Percentiles rank a stretch among this genome's conserved stretches.
Conservation (phyloP, 64 coral and sea anemone species). For the Montipora foliosa region DNA sequence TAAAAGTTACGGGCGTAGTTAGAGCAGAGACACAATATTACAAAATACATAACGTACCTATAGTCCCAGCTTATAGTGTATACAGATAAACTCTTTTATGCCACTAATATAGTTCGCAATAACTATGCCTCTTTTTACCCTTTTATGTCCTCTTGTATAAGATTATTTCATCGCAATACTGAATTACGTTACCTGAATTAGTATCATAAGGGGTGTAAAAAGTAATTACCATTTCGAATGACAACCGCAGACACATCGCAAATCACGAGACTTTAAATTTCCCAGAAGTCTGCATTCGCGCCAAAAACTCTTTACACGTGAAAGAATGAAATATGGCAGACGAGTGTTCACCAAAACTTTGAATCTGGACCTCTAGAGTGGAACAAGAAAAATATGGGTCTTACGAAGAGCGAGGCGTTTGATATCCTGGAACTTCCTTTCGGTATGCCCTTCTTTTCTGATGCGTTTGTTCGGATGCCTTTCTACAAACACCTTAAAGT, state of each 20-base stretch:
- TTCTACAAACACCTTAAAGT: background rate
- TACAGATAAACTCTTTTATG: too few relatives aligned
- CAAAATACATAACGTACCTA: too few relatives aligned
- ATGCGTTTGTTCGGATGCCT: background rate
- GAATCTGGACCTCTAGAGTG: background rate
- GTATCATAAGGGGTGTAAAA: too few relatives aligned
- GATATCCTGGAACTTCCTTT: conserved; percentile 83
- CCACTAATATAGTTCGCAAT: too few relatives aligned
- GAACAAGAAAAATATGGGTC: conserved; percentile 66
- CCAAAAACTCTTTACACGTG: conserved; percentile 86
- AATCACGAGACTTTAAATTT: conserved; percentile 88
- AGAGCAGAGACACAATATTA: too few relatives aligned
- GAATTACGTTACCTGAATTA: too few relatives aligned
- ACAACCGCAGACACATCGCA: background rate
- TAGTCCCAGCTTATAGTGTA: too few relatives aligned
- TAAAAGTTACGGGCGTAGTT: too few relatives aligned
- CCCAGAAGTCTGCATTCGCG: conserved; percentile 86
- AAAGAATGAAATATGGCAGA: conserved; percentile 86
- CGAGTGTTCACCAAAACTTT: conserved; percentile 22
- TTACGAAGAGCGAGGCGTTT: conserved; percentile 85
- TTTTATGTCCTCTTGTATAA: too few relatives aligned
- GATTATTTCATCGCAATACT: too few relatives aligned
- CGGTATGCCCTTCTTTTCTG: conserved; percentile 38
- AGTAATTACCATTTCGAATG: background rate
- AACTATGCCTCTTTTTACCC: too few relatives aligned